Evolutionary conservation across 2,797 vertebrate genomes (phyloP).

Genomic region (Pristis pectinata): DNA sequence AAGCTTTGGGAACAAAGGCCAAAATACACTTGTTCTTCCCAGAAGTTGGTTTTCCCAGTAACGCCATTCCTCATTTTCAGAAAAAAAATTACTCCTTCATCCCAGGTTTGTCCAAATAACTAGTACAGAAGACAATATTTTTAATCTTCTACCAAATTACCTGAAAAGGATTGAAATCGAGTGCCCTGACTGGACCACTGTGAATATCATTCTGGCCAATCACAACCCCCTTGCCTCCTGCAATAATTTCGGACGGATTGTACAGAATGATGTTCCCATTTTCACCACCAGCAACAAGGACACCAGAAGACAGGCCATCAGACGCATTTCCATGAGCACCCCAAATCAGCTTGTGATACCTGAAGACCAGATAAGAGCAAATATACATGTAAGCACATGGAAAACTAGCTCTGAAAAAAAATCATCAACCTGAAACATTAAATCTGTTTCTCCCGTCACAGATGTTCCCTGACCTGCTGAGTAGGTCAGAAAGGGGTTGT

Average conservation of each 20-base stretch:
- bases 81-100: neutral
- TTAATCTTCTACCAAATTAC: slow-evolving; percentile 52
- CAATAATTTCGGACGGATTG: slow-evolving; percentile 80
- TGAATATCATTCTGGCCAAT: slow-evolving; percentile 84
- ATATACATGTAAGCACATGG: neutral
- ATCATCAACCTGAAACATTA: no score
- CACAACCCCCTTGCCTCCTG: slow-evolving; percentile 72
- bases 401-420: no score
- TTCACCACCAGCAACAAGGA: slow-evolving; percentile 88
- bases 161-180: slow-evolving; percentile 91
- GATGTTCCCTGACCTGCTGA: no score
- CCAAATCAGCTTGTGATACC: slow-evolving; percentile 96
- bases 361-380: slow-evolving; percentile 44
- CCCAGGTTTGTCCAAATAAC: slow-evolving; percentile 39
- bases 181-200: slow-evolving; percentile 81
- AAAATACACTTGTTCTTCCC: no score
- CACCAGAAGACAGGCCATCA: slow-evolving; percentile 63
- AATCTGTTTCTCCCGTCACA: no score
- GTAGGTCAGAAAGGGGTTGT: no score
- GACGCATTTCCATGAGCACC: slow-evolving; percentile 67
- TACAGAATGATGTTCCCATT: slow-evolving; percentile 90
- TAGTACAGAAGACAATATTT: no score
- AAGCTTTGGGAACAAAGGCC: neutral
- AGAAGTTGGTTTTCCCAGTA: neutral
- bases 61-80: neutral